Conservation (phyloP, 2,888 invertebrate genomes). For the Nudaria mundana region DNA sequence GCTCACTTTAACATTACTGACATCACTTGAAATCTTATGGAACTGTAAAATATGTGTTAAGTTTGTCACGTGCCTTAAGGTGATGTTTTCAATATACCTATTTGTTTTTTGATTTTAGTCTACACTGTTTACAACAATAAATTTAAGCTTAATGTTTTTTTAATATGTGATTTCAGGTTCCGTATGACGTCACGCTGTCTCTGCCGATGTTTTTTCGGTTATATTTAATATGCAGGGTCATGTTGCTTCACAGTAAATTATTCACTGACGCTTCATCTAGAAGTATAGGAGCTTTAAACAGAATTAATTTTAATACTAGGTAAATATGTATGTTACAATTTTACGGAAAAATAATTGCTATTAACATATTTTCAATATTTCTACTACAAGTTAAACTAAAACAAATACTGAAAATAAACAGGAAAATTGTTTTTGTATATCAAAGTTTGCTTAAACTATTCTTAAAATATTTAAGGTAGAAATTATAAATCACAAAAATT, state of each 20-base stretch:
- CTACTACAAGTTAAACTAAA: no score
- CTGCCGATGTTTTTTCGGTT: conserved; percentile 99
- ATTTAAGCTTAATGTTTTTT: background rate
- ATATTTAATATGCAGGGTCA: conserved; percentile 99
- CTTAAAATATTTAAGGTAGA: no score
- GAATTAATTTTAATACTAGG: conserved; percentile 99
- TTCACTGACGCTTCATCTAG: conserved; percentile 99
- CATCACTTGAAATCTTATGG: conserved; percentile 40
- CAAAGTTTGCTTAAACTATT: no score
- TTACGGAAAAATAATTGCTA: no score
- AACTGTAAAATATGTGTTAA: conserved; percentile 9
- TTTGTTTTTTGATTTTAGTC: background rate
- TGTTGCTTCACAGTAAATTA: conserved; percentile 99
- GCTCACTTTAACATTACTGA: conserved; percentile 19
- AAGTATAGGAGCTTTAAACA: conserved; percentile 97
- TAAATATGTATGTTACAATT: conserved; percentile 83
- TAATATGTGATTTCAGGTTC: conserved; percentile 82
- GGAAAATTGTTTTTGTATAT: no score
- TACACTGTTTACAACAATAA: background rate
- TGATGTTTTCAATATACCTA: conserved; percentile 3
- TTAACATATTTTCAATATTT: no score
- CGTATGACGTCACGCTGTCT: conserved; percentile 98
- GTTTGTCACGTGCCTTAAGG: conserved; percentile 29
- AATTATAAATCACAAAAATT: no score
- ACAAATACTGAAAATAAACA: no score